These are phyloP conservation scores for Epizoanthus illoricatus DNA, from an alignment of 92 coral and sea anemone species.

Conservation along the genomic window DNA sequence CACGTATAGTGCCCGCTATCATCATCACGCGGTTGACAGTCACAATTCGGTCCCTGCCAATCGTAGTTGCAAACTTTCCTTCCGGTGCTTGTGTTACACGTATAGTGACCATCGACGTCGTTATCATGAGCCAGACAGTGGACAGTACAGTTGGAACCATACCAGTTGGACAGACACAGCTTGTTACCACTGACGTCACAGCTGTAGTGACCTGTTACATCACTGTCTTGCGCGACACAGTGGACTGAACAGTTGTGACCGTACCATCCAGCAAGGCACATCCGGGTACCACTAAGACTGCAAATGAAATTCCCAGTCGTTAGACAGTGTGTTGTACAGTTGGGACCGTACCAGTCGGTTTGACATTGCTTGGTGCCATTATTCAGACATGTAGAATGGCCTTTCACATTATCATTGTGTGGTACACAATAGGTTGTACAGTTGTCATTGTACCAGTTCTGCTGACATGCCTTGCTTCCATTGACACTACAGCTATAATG, in stretches of 20 bases:
- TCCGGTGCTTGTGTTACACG: constrained; percentile 57
- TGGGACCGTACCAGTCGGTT: constrained; percentile 4
- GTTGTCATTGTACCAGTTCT: constrained; percentile 29
- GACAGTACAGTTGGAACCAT: constrained; percentile 65
- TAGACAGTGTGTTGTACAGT: constrained; percentile 17
- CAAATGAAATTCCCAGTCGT: background rate
- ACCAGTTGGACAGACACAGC: constrained; percentile 71
- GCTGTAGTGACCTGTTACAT: constrained; percentile 57
- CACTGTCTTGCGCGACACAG: constrained; percentile 39
- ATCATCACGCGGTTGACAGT: constrained; percentile 49
- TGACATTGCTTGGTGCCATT: constrained; percentile 12
- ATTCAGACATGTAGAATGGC: constrained; percentile 7
- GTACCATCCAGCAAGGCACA: constrained; percentile 55
- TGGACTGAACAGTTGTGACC: constrained; percentile 58
- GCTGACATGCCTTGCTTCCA: constrained; percentile 32
- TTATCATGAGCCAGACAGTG: constrained; percentile 62
- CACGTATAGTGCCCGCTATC: constrained; percentile 74
- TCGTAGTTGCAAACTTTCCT: constrained; percentile 48
- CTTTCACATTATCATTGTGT: constrained; percentile 10
- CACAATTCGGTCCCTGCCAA: constrained; percentile 68
- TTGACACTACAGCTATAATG: constrained; percentile 21
- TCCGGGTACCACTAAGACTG: constrained; percentile 46
- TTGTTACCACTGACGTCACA: constrained; percentile 64
- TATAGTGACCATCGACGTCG: constrained; percentile 50
- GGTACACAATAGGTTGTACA: constrained; percentile 21